Evolutionary conservation across 2,888 invertebrate species (phyloP), one percentile per base, ranked within the genome.

Genomic region (Apamea monoglypha): DNA sequence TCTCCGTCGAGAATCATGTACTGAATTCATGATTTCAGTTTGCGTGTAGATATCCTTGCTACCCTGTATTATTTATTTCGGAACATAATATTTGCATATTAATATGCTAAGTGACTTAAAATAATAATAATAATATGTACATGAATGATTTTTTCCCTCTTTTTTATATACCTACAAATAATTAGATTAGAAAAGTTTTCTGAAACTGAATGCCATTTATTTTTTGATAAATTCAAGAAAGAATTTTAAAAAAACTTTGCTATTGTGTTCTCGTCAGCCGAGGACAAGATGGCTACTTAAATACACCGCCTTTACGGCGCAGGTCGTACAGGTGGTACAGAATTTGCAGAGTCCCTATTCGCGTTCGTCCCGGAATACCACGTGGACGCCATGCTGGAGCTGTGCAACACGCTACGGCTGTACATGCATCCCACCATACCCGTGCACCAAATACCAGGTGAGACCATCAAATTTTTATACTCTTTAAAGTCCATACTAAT

Each of bases 321-420:
- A 88, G 86, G 81, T 78, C 61, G 79, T 77, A 76, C 82, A 78
- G 86, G 83, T 79, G 89, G 81, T 32, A 86, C 89, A 3, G 94
- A 94, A 50, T 96, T 95, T 83, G 86, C 95, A 5, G 96, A 95
- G 69, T 93, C 96, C 0, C 91, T 98, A 80, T 98, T 98, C 91
- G 97, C 97, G 36, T 98, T 98, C 92, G 97, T 98, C 25, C 98
- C 98, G 0, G 98, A 98, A 90, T 98, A 98, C 94, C 98, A 98
- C 92, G 97, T 98, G 74, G 98, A 98, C 83, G 97, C 97, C 1
- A 96, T 98, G 92, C 94, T 98, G 68, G 98, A 98, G 89, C 91
- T 98, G 5, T 97, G 97, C 91, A 97, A 97, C 88, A 97, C 98
- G 0, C 92, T 98, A 67, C 94, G 97, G 3, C 97, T 97, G 63